These are phyloP conservation scores for Mesocentrotus franciscanus DNA, from an alignment of 53 echinoderm and acorn worm genomes.

Conservation along the genomic window DNA sequence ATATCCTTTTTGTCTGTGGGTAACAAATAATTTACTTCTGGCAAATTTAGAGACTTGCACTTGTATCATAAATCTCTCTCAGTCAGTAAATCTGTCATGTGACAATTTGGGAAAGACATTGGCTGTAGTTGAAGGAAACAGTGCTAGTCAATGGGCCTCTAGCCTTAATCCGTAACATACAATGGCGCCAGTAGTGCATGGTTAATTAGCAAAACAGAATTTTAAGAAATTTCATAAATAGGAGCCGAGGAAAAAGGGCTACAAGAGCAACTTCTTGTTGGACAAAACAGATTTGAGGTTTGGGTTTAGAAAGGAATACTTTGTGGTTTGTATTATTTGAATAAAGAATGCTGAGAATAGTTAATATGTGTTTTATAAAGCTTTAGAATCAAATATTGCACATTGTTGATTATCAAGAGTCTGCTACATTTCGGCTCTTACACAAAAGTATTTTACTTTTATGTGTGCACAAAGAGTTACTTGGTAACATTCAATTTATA, in stretches of 20 bases:
- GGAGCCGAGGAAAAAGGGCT: background rate
- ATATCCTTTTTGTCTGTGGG: slow-evolving; percentile 25
- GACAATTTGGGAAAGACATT: slow-evolving; percentile 34
- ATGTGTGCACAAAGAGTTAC: no score
- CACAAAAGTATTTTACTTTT: background rate
- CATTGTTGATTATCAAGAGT: background rate
- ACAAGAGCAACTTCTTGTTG: background rate
- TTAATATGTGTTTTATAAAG: background rate
- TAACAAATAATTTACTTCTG: slow-evolving; percentile 38
- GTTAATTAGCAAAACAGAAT: slow-evolving; percentile 48
- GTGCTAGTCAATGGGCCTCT: slow-evolving; percentile 40
- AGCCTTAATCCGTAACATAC: slow-evolving; percentile 53
- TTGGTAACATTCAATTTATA: no score
- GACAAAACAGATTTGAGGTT: slow-evolving; percentile 15
- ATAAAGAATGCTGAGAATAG: background rate
- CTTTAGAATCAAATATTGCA: background rate
- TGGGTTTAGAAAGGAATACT: slow-evolving; percentile 2
- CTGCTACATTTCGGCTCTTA: background rate
- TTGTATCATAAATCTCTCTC: slow-evolving; percentile 34
- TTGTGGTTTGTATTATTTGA: slow-evolving; percentile 18
- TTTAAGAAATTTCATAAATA: slow-evolving; percentile 2
- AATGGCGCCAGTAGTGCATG: slow-evolving; percentile 50
- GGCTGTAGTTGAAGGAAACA: slow-evolving; percentile 21
- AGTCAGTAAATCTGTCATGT: slow-evolving; percentile 48
- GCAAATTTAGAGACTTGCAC: slow-evolving; percentile 33